These are phyloP conservation scores for Archivesica marissinica DNA, from an alignment of 1,140 invertebrate genomes.

Conservation along the genomic window DNA sequence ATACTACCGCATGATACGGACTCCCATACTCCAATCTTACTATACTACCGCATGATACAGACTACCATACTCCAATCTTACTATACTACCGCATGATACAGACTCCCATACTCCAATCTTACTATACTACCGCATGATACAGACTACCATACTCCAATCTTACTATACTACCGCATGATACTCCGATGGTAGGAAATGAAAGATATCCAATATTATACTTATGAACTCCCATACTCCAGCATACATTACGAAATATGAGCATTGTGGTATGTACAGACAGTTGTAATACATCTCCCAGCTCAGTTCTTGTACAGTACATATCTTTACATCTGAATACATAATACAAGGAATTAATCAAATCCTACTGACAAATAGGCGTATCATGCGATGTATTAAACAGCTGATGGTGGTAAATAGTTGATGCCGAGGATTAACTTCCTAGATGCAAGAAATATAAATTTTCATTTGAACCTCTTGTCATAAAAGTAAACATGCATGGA, in stretches of 20 bases:
- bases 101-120: too few relatives aligned
- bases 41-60: too few relatives aligned
- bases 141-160: too few relatives aligned
- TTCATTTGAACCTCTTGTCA: constrained; percentile 5
- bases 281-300: constrained; percentile 9
- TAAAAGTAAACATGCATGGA: neutral
- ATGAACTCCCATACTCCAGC: neutral
- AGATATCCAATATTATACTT: neutral
- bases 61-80: too few relatives aligned
- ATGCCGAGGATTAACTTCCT: neutral
- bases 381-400: neutral
- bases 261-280: neutral
- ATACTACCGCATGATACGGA: too few relatives aligned
- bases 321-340: constrained; percentile 12
- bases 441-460: neutral
- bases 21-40: too few relatives aligned
- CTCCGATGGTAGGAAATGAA: constrained; percentile 2
- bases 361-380: too few relatives aligned
- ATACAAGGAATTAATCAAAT: constrained; percentile 18
- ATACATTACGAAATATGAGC: neutral
- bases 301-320: constrained; percentile 15
- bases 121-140: too few relatives aligned
- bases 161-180: too few relatives aligned
- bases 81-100: too few relatives aligned
- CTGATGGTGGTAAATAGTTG: neutral